Evolutionary conservation across 2,888 invertebrate species (phyloP).

Genomic region (Gonocerus acuteangulatus): DNA sequence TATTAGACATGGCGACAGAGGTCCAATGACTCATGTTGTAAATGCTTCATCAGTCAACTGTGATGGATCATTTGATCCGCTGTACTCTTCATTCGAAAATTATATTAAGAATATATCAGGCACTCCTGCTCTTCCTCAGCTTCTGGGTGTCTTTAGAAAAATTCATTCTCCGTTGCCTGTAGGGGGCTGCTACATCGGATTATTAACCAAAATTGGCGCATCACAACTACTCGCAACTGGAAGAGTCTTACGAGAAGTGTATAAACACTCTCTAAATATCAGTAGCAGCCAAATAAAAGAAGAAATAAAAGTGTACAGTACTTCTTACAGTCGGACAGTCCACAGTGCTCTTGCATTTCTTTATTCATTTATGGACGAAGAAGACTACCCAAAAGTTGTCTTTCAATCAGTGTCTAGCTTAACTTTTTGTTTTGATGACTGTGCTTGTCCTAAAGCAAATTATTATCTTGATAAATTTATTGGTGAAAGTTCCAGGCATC

Average conservation of each 20-base stretch:
- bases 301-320: constrained; percentile 66
- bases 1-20: constrained; percentile 82
- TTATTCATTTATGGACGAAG: constrained; percentile 58
- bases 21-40: constrained; percentile 73
- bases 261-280: constrained; percentile 57
- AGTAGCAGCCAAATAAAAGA: constrained; percentile 46
- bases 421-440: constrained; percentile 77
- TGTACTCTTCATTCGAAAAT: constrained; percentile 43
- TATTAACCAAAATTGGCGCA: constrained; percentile 58
- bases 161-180: constrained; percentile 65
- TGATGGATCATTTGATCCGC: constrained; percentile 41
- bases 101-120: constrained; percentile 52
- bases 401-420: constrained; percentile 72
- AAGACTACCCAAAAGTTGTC: constrained; percentile 49
- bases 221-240: constrained; percentile 77
- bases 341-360: constrained; percentile 79
- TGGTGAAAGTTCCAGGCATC: constrained; percentile 54
- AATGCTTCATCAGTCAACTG: constrained; percentile 73
- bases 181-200: constrained; percentile 71
- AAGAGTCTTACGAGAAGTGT: constrained; percentile 51
- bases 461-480: constrained; percentile 47
- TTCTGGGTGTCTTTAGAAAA: constrained; percentile 73
- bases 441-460: constrained; percentile 67
- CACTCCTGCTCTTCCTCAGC: constrained; percentile 45
- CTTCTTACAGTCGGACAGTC: constrained; percentile 79